Percentiles rank a stretch among this genome's conserved stretches.
These are phyloP conservation scores for Syrista parreyssii DNA, from an alignment of 2,888 invertebrate genomes.

Conservation along the genomic window DNA sequence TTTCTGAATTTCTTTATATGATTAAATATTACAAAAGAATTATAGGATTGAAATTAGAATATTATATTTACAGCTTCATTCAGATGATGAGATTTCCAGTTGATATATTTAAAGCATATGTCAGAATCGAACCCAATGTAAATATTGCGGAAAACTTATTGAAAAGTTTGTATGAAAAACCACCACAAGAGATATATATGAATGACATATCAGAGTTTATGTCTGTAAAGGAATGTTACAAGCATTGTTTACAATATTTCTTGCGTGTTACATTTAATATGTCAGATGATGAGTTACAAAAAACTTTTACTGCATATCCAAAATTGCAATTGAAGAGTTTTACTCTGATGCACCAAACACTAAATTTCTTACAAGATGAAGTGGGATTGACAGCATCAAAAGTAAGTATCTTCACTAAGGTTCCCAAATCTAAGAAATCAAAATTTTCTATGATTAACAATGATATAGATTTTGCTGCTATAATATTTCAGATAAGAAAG, in stretches of 20 bases:
- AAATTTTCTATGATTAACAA: background rate
- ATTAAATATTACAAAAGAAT: no score
- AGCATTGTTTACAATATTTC: slow-evolving; percentile 55
- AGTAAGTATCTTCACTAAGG: slow-evolving; percentile 26
- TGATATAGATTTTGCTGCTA: background rate
- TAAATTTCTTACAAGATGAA: slow-evolving; percentile 69
- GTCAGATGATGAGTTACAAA: slow-evolving; percentile 53
- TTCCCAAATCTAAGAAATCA: background rate
- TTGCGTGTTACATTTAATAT: slow-evolving; percentile 64
- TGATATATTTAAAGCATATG: slow-evolving; percentile 60
- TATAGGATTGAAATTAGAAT: background rate
- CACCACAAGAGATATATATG: slow-evolving; percentile 20
- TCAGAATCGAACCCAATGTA: slow-evolving; percentile 58
- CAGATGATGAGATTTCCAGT: slow-evolving; percentile 58
- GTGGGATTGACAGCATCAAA: slow-evolving; percentile 69
- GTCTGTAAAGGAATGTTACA: slow-evolving; percentile 53
- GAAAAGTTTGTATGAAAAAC: slow-evolving; percentile 32
- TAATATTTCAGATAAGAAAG: slow-evolving; percentile 65
- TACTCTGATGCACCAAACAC: slow-evolving; percentile 68
- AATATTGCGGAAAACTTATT: slow-evolving; percentile 64
- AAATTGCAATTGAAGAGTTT: slow-evolving; percentile 67
- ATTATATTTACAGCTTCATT: slow-evolving; percentile 53
- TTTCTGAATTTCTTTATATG: background rate
- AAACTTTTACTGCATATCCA: slow-evolving; percentile 59
- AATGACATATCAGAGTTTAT: slow-evolving; percentile 35